A percentile compares a stretch with the other conserved stretches of the same genome.
These are phyloP conservation scores for Suncus etruscus DNA, from an alignment of 2,113 vertebrate genomes.

Conservation along the genomic window DNA sequence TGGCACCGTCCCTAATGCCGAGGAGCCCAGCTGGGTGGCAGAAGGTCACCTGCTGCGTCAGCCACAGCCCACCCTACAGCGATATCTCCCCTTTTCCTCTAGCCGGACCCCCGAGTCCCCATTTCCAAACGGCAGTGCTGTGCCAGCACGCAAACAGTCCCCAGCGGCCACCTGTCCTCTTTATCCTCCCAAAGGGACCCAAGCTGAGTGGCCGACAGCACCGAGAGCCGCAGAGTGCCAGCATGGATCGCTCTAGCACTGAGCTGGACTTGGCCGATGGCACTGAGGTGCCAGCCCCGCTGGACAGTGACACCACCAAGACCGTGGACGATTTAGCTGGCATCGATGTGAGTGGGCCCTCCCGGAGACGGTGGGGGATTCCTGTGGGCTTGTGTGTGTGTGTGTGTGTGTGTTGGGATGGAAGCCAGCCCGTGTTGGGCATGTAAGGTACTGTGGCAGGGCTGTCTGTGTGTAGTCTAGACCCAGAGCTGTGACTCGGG, in stretches of 20 bases:
- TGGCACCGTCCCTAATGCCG: too few relatives aligned
- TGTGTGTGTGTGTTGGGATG: too few relatives aligned
- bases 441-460: neutral
- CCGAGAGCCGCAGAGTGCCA: conserved; percentile 81
- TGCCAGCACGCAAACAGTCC: conserved; percentile 84
- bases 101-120: conserved; percentile 92
- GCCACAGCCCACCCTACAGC: too few relatives aligned
- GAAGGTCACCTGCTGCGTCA: too few relatives aligned
- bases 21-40: too few relatives aligned
- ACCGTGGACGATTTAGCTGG: conserved; percentile 88
- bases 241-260: conserved; percentile 84
- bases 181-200: conserved; percentile 85
- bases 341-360: conserved; percentile 92
- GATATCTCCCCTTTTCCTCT: neutral
- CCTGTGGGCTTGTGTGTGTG: too few relatives aligned
- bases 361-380: too few relatives aligned
- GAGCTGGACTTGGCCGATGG: conserved; percentile 88
- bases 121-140: conserved; percentile 87
- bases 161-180: conserved; percentile 83
- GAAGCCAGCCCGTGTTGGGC: too few relatives aligned
- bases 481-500: neutral
- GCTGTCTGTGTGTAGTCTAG: neutral
- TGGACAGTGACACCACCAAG: conserved; percentile 44
- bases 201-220: conserved; percentile 71
- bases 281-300: conserved; percentile 52